Evolutionary conservation across 2,797 vertebrate species (phyloP).

Genomic region (Chaunax sp.): DNA sequence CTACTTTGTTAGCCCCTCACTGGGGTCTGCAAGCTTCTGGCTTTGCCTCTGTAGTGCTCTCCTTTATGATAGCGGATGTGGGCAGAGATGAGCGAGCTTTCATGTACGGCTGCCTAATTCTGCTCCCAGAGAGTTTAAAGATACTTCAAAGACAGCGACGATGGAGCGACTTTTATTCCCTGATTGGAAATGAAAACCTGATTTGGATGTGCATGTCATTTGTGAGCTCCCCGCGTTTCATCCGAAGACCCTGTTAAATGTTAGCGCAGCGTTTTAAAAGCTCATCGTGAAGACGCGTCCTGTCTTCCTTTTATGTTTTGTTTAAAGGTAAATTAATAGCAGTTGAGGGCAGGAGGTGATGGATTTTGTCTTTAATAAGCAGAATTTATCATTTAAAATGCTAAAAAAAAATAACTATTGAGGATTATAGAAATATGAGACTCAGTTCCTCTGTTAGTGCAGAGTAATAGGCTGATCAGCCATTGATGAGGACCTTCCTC

Average conservation of each 20-base stretch:
- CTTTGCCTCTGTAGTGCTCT: constrained; percentile 58
- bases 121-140: constrained; percentile 48
- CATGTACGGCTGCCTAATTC: constrained; percentile 69
- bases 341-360: too few species aligned
- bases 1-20: constrained; percentile 68
- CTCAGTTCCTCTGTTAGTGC: too few species aligned
- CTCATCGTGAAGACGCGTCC: constrained; percentile 9
- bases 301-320: too few species aligned
- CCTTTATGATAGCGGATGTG: constrained; percentile 70
- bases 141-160: constrained; percentile 74
- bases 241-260: constrained; percentile 12
- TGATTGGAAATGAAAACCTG: constrained; percentile 63
- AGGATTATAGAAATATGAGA: too few species aligned
- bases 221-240: constrained; percentile 27
- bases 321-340: too few species aligned
- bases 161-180: constrained; percentile 61
- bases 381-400: too few species aligned
- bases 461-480: too few species aligned
- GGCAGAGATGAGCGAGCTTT: constrained; percentile 71
- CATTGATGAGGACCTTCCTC: too few species aligned
- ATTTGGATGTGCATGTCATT: constrained; percentile 62
- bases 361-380: too few species aligned
- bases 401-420: too few species aligned
- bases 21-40: constrained; percentile 59
- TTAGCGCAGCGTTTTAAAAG: constrained; percentile 42